Conservation (phyloP, 2,797 vertebrate genomes). For the Sibirionetta formosa region DNA sequence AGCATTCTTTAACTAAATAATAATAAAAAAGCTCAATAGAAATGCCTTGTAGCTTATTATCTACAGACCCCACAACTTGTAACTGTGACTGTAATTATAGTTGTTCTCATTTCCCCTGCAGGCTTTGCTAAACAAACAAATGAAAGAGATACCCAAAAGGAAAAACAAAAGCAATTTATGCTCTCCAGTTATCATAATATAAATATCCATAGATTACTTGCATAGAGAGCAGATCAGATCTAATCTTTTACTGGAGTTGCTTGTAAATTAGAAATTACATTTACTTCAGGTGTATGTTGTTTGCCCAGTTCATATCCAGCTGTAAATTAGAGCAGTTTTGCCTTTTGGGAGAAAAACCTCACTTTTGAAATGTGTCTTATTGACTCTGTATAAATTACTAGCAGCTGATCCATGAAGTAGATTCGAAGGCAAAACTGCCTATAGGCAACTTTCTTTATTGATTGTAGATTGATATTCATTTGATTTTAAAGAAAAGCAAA, state of each 20-base stretch:
- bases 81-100: conserved; percentile 75
- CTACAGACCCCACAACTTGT: conserved; percentile 56
- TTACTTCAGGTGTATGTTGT: conserved; percentile 77
- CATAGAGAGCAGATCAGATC: conserved; percentile 77
- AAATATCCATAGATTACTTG: conserved; percentile 79
- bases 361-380: conserved; percentile 79
- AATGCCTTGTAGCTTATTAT: conserved; percentile 75
- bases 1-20: conserved; percentile 71
- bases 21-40: conserved; percentile 71
- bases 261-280: conserved; percentile 81
- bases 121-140: conserved; percentile 75
- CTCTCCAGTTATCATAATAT: conserved; percentile 73
- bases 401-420: conserved; percentile 78
- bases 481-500: conserved; percentile 78
- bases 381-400: conserved; percentile 80
- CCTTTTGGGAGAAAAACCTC: conserved; percentile 78
- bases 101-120: conserved; percentile 71
- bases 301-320: conserved; percentile 74
- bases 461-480: conserved; percentile 78
- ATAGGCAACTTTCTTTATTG: conserved; percentile 65
- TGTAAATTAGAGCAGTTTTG: conserved; percentile 78
- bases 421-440: conserved; percentile 74
- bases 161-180: conserved; percentile 82
- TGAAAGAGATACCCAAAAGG: conserved; percentile 81
- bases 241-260: conserved; percentile 75